These are phyloP conservation scores for Exocentrus adspersus DNA, from an alignment of 2,888 invertebrate species.

Conservation along the genomic window DNA sequence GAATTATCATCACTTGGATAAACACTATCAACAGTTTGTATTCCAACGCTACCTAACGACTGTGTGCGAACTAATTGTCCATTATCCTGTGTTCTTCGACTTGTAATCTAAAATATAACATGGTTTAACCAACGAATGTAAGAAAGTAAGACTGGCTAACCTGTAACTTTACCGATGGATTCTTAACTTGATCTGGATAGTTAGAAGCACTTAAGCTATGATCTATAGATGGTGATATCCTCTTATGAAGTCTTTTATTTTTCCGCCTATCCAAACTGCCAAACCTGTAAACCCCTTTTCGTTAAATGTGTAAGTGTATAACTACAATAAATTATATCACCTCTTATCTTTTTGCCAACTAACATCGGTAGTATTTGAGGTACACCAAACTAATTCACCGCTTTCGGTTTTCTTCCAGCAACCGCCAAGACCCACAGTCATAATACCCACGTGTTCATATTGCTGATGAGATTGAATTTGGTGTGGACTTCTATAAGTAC, in stretches of 20 bases:
- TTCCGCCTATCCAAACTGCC: constrained; percentile 71
- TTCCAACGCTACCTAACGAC: constrained; percentile 69
- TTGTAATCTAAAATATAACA: constrained; percentile 48
- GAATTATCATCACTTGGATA: constrained; percentile 63
- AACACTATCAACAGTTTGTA: constrained; percentile 60
- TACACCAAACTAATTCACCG: constrained; percentile 62
- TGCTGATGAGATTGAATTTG: constrained; percentile 62
- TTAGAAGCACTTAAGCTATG: constrained; percentile 56
- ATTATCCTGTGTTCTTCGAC: constrained; percentile 56
- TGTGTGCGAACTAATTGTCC: constrained; percentile 67
- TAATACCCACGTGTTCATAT: constrained; percentile 58
- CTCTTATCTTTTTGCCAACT: constrained; percentile 60
- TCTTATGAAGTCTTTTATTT: constrained; percentile 61
- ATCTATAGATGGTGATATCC: constrained; percentile 58
- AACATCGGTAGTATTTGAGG: constrained; percentile 51
- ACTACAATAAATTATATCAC: constrained; percentile 39
- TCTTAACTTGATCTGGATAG: constrained; percentile 54
- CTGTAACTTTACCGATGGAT: constrained; percentile 55
- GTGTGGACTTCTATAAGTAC: constrained; percentile 52
- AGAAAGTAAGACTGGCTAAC: constrained; percentile 38
- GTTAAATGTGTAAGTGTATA: no score
- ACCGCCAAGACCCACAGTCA: constrained; percentile 59
- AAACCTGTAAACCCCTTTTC: constrained; percentile 64
- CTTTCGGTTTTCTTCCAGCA: constrained; percentile 60
- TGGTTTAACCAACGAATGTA: no score